Conservation (phyloP, 2,888 invertebrate species). For the Tipula confusa region DNA sequence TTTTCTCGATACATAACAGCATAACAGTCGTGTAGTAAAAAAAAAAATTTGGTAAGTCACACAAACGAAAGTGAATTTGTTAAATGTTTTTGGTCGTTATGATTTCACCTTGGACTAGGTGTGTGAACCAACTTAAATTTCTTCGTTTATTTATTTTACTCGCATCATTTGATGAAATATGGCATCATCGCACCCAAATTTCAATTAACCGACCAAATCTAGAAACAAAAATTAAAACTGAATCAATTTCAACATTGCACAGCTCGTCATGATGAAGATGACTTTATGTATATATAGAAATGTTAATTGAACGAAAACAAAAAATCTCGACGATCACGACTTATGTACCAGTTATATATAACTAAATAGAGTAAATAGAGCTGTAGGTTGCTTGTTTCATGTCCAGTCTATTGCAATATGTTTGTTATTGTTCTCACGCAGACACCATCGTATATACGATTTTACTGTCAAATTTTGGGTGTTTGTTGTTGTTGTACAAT, state of each 20-base stretch:
- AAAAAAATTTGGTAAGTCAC: not conserved
- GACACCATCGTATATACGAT: not conserved
- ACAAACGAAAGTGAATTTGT: not conserved
- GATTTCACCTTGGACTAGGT: slow-evolving; percentile 1
- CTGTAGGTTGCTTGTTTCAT: not conserved
- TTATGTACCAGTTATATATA: not conserved
- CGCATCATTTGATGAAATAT: not conserved
- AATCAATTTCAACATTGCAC: not conserved
- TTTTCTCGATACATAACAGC: not conserved
- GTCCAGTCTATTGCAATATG: too few species aligned
- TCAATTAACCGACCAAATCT: not conserved
- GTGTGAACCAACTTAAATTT: not conserved
- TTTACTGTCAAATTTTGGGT: not conserved
- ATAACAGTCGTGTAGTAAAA: not conserved
- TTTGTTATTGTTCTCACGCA: not conserved
- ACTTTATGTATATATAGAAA: not conserved
- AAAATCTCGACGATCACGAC: not conserved
- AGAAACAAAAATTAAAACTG: not conserved
- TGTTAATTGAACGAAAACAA: not conserved
- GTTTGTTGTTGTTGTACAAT: not conserved
- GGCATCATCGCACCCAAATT: not conserved
- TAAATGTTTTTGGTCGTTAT: not conserved
- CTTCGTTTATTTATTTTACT: not conserved
- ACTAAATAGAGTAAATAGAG: not conserved
- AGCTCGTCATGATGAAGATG: not conserved